phyloP scores from a whole-genome alignment of 30 jellyfish, hydroid and myxozoan genomes.

The Cassiopea andromeda region DNA sequence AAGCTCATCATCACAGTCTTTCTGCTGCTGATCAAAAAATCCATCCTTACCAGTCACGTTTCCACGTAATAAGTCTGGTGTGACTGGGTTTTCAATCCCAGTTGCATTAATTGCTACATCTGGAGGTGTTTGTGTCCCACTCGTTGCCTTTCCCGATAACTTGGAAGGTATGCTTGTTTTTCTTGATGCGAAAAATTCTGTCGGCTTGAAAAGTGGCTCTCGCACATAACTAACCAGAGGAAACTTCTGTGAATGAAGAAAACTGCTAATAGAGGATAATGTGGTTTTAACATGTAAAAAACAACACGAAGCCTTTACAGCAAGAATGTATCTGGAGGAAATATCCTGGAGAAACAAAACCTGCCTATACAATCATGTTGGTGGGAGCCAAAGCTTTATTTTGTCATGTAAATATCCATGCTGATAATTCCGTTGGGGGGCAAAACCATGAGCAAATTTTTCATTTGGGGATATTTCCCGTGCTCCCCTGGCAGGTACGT shows the following conservation, averaged over 20 bases:
- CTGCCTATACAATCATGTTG: no score
- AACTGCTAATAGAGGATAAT: not conserved
- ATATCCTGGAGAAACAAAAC: no score
- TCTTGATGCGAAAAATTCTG: slow-evolving; percentile 59
- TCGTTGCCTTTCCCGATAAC: slow-evolving; percentile 12
- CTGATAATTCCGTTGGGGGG: no score
- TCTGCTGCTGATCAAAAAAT: not conserved
- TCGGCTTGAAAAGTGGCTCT: slow-evolving; percentile 73
- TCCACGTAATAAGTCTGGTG: slow-evolving; percentile 53
- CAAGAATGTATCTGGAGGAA: no score
- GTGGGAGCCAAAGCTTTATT: no score
- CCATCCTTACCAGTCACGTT: not conserved
- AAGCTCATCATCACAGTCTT: slow-evolving; percentile 35
- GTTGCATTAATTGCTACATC: slow-evolving; percentile 52
- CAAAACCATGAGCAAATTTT: no score
- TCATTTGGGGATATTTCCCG: no score
- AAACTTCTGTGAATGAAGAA: slow-evolving; percentile 42
- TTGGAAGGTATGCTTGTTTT: slow-evolving; percentile 13
- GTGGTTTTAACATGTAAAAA: not conserved
- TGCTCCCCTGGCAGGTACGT: no score
- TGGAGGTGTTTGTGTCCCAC: slow-evolving; percentile 66
- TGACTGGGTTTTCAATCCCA: not conserved
- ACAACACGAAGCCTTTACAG: not conserved
- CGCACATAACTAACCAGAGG: slow-evolving; percentile 70
- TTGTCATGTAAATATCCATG: no score